Evolutionary conservation across 2,113 vertebrate species (phyloP), one percentile per base, ranked within the genome.

Genomic region (Hippoglossus stenolepis): DNA sequence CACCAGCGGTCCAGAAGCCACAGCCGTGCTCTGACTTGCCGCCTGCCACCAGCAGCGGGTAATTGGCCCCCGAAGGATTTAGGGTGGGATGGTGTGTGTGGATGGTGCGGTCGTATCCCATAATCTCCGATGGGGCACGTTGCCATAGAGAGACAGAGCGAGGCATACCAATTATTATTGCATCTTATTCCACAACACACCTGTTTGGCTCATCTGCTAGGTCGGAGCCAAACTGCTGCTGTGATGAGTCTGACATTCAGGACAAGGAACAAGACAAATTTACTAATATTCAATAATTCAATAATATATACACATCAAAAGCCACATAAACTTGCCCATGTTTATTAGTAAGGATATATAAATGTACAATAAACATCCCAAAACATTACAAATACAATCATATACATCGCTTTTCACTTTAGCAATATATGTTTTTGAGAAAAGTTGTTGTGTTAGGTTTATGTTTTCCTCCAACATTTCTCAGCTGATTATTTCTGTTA

Each of bases 61-160:
- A 96, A 96, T 96, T 96, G 94, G 95, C 90, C 96, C 96, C 93
- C 95, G 0, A 65, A 93, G 93, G 94, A 88, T 86, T 80, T 66
- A 82, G 72, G 76, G 56, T 24, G 70, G 85, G 80, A 79, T 62
- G 83, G 78, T 84, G 79, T 73, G 85, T 77, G 81, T 77, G 83
- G 85, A 83, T 85, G 91, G 90, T 45, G 70, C 47, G 17, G 82
- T 24, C 58, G 70, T 87, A 86, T 84, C 87, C 89, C 87, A 87
- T 85, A 89, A 91, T 93, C 91, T 92, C 92, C 86, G 76, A 62
- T 82, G 89, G 93, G 87, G 61, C 61, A 85, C 17, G 93, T 94
- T 93, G 77, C 91, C 85, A 93, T 91, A 90, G 91, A 77, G 89
- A 93, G 83, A 70, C 59, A 23, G 78, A 90, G 82, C 51, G 85